Evolutionary conservation across 2,113 vertebrate genomes (phyloP), one percentile per base, ranked within the genome.

Genomic region (Cebidichthys violaceus): DNA sequence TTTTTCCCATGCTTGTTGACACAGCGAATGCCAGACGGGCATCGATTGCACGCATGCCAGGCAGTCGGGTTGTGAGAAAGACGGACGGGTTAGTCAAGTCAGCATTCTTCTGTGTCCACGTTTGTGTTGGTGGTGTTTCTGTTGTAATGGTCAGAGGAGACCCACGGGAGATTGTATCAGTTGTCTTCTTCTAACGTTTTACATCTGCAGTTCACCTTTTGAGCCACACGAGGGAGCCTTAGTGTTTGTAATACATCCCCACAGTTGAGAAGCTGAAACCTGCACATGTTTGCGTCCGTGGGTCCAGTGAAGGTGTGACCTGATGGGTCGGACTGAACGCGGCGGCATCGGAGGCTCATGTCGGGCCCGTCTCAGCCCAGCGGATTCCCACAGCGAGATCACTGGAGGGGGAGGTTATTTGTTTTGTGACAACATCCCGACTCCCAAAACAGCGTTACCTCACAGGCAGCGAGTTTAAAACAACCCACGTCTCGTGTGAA

Each of bases 1-100:
- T 89, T 90, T n/a, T 92, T 92, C 91, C 89, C 88, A 91, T 84
- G 89, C 54, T 20, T 91, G 92, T 89, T 94, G 90, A 91, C 75
- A 86, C 70, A 77, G 85, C 57, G 57, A 11, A 86, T 84, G 86
- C 89, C 88, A 88, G 87, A 82, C 17, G 77, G 87, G 86, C 91
- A 93, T 84, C 35, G 54, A 82, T 15, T 80, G 73, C 91, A 91
- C 74, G 89, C 92, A 93, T 92, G 87, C 88, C 88, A 71, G 88
- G 89, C 87, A 89, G 83, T 0, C 84, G 80, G 77, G 81, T 64
- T 67, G 87, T 76, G 86, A 85, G 82, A 84, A 82, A 81, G 72
- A 79, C 24, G 0, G 50, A 45, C 33, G 1, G 35, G 57, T n/a
- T 62, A 4, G 69, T 55, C 88, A 22, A 66, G 71, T 83, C 84